A percentile compares a stretch with the other conserved stretches of the same genome.
phyloP scores from a whole-genome alignment of 1,140 invertebrate species.

The Drosophila micromelanica region DNA sequence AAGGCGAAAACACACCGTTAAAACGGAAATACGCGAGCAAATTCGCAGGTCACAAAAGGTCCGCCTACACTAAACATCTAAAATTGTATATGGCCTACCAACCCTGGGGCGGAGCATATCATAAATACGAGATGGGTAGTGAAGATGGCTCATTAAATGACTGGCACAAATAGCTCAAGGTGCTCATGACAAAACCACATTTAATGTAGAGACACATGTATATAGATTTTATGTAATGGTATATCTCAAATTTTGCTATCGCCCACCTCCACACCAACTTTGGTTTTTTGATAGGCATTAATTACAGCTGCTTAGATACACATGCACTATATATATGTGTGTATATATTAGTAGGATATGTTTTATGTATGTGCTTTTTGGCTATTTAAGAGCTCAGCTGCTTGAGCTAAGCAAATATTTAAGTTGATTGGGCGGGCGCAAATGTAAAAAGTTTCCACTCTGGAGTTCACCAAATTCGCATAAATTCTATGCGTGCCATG shows the following conservation, averaged over 20 bases:
- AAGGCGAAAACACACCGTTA: conserved; percentile 42
- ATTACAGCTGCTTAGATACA: conserved; percentile 23
- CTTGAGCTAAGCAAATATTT: conserved; percentile 72
- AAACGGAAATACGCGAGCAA: conserved; percentile 10
- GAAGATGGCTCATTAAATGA: conserved; percentile 71
- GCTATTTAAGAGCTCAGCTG: conserved; percentile 47
- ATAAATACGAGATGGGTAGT: conserved; percentile 47
- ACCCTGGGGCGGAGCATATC: background rate
- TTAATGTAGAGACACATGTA: background rate
- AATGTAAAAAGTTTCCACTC: conserved; percentile 80
- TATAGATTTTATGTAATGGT: conserved; percentile 16
- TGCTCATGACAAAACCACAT: conserved; percentile 26
- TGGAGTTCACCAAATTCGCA: conserved; percentile 80
- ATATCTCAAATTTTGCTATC: background rate
- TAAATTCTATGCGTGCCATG: conserved; percentile 80
- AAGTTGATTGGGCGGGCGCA: conserved; percentile 74
- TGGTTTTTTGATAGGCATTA: conserved; percentile 34
- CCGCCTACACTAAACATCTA: conserved; percentile 31
- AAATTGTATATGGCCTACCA: conserved; percentile 33
- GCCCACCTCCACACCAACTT: background rate
- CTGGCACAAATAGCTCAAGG: conserved; percentile 56
- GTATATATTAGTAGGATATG: background rate
- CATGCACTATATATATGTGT: background rate
- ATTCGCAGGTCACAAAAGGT: conserved; percentile 11
- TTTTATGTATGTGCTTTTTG: background rate